A percentile compares a stretch with the other conserved stretches of the same genome.
These are phyloP conservation scores for Naja naja DNA, from an alignment of 2,113 vertebrate genomes.

Conservation along the genomic window DNA sequence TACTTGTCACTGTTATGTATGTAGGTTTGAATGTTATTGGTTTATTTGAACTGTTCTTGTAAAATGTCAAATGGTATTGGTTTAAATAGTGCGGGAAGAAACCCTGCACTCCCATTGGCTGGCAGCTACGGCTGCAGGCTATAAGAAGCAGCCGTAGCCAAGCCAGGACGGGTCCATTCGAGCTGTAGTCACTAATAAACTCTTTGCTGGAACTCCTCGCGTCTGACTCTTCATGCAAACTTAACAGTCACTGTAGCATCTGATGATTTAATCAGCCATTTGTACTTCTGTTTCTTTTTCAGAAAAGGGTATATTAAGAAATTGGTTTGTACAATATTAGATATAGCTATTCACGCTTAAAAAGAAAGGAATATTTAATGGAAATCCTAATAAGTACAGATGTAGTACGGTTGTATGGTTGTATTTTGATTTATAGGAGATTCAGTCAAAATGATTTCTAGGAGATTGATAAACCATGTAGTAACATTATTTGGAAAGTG, in stretches of 20 bases:
- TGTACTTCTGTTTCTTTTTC: not conserved
- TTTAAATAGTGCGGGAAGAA: no score
- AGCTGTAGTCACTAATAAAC: no score
- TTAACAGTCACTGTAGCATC: slow-evolving; percentile 29
- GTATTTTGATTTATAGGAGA: not conserved
- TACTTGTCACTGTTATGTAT: slow-evolving; percentile 49
- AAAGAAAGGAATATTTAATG: not conserved
- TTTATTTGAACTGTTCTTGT: no score
- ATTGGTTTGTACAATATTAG: not conserved
- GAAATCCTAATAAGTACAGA: not conserved
- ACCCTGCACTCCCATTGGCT: no score
- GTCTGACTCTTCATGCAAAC: no score
- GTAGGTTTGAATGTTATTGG: no score
- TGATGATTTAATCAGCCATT: slow-evolving; percentile 49
- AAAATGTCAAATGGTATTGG: no score
- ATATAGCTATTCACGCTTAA: not conserved
- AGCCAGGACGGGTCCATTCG: no score
- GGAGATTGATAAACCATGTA: not conserved
- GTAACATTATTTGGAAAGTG: not conserved
- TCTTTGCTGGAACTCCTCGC: no score
- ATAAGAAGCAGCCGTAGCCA: no score
- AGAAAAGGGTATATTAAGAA: slow-evolving; percentile 9
- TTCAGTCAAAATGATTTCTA: not conserved
- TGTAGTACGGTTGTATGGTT: not conserved
- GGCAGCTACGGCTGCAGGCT: no score